phyloP scores from a whole-genome alignment of 2,888 invertebrate species.

The Clusia tigrina region DNA sequence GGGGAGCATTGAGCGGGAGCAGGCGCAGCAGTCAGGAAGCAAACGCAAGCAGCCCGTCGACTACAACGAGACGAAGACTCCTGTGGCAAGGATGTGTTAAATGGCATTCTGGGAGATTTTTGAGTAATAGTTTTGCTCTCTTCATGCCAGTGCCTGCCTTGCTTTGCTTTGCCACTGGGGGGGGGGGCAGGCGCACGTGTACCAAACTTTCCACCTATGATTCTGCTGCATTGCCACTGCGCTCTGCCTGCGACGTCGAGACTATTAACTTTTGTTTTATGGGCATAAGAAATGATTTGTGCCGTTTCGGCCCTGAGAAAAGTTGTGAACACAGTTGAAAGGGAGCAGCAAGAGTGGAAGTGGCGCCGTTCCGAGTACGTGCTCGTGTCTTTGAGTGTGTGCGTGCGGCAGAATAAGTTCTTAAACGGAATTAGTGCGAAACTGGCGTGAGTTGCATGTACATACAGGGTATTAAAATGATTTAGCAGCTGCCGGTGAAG shows the following conservation, averaged over 20 bases:
- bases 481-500: neutral
- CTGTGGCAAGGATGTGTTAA: constrained; percentile 45
- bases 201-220: too few species aligned
- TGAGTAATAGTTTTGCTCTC: constrained; percentile 33
- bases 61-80: too few species aligned
- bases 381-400: neutral
- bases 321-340: constrained; percentile 26
- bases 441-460: neutral
- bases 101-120: constrained; percentile 54
- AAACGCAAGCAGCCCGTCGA: too few species aligned
- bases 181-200: too few species aligned
- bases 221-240: too few species aligned
- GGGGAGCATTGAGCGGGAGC: too few species aligned
- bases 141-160: too few species aligned
- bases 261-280: constrained; percentile 54
- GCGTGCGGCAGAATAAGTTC: neutral
- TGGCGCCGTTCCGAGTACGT: neutral
- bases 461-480: constrained; percentile 17
- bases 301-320: constrained; percentile 24
- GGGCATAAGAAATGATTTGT: constrained; percentile 44
- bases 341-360: neutral
- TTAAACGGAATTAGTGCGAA: neutral
- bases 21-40: too few species aligned
- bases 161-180: too few species aligned
- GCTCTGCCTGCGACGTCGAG: constrained; percentile 32